Conservation (phyloP, 2,797 vertebrate species). For the Corythornis leucogaster region DNA sequence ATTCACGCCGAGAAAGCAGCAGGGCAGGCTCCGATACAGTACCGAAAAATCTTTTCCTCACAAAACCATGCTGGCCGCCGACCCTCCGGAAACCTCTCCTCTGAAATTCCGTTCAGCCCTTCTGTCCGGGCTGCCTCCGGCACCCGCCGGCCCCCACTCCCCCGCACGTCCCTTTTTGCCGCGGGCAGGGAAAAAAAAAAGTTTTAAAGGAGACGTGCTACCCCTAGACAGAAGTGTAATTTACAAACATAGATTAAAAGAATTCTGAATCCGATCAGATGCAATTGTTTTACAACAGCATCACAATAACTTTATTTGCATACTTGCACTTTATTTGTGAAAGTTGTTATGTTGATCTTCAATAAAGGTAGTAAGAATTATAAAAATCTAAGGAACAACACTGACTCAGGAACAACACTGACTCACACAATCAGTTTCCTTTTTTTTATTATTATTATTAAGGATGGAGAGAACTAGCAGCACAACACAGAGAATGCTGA, state of each 20-base stretch:
- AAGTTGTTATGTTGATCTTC: neutral
- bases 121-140: too few relatives aligned
- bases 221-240: neutral
- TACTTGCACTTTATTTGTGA: neutral
- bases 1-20: too few relatives aligned
- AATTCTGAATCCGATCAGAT: neutral
- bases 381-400: neutral
- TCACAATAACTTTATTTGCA: neutral
- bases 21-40: too few relatives aligned
- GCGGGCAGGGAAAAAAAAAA: too few relatives aligned
- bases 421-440: neutral
- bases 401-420: neutral
- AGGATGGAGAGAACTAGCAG: neutral
- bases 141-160: too few relatives aligned
- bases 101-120: too few relatives aligned
- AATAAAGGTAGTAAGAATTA: neutral
- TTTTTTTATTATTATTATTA: neutral
- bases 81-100: too few relatives aligned
- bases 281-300: neutral
- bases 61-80: too few relatives aligned
- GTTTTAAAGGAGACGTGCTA: too few relatives aligned
- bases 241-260: neutral
- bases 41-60: too few relatives aligned
- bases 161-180: too few relatives aligned
- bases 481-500: neutral